Evolutionary conservation across 92 coral and sea anemone species (phyloP), one percentile per base, ranked within the genome.

Genomic region (Ricordea florida): DNA sequence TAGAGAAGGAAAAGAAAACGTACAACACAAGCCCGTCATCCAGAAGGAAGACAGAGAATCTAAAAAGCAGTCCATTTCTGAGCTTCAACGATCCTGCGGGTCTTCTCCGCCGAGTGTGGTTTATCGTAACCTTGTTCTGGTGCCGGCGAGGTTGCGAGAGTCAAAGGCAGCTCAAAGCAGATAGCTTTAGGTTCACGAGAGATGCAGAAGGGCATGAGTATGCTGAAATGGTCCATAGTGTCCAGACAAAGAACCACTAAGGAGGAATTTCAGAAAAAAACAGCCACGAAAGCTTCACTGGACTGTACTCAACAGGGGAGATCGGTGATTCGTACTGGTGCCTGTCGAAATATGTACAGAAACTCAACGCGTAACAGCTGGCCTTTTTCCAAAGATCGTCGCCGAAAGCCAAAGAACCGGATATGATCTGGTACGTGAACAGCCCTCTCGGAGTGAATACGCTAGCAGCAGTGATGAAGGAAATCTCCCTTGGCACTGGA

Each of bases 91-190:
- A 38, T 37, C 74, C 79, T 29, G 51, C 7, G 34, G 80, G 81
- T 22, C 81, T 85, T 11, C 80, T 78, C 3, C 42, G 59, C 25
- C 32, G 41, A 27, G 55, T 76, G 0, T 77, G 80, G 80, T 77
- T 78, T 18, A 25, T 8, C 10, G 73, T 68, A 27, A 6, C 55
- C 8, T 70, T 77, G 42, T 78, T 69, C 69, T 84, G 81, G 90
- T 84, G 85, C 26, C 45, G 85, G 2, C 33, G 71, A 18, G 85
- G 85, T 10, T 25, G 85, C 25, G 81, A 84, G 45, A 85, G 85
- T 18, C 85, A 84, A 44, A 37, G 90, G 15, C 36, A 5, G 24
- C 90, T 84, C 16, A 55, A 40, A 52, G 48, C 61, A 0, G 45
- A 51, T 21, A 78, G 85, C 34, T 84, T 84, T 23, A 13, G 18